Base-by-base conservation (phyloP, 2,113 vertebrate species). In the Centropristis striata region DNA sequence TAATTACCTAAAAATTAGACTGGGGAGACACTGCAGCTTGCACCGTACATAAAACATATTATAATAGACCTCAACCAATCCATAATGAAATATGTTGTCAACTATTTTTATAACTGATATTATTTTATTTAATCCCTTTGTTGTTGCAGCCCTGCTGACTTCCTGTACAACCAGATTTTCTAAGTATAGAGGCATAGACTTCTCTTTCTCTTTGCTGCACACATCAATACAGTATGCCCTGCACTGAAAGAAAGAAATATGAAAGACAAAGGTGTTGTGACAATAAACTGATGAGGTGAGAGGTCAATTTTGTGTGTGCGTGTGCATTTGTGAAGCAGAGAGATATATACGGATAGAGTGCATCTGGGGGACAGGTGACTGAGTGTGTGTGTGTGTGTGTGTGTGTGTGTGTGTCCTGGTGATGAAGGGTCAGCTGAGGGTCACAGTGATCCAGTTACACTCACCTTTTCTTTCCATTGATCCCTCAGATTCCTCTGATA, bases 381-480 rank as follows among this genome's bases (percentile, higher is more conserved):
- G 4, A 59, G 66, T 37, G 50, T 59, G 63, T n/a, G 61, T 36
- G 70, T 44, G 63, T 64, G 59, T 61, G 55, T 78, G 66, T 37
- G 50, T 59, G 63, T n/a, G 61, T 36, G 70, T 44, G 63, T 64
- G 59, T 61, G 55, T 78, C 71, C 70, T 16, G 53, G 57, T 89
- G 85, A 92, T 89, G 80, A 89, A 72, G 71, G 88, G 88, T 90
- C 85, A 82, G 58, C 58, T 0, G 63, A 50, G 80, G 90, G 92
- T 90, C 88, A 78, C 70, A 15, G 73, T 64, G 88, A 86, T 92
- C 84, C 66, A 64, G 79, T 89, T 91, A 80, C 77, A 32, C 86
- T 88, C 77, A 54, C 71, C 60, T 83, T 68, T 82, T 57, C 64
- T 61, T 73, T 78, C 61, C 85, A 92, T 88, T 88, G 87, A 92